phyloP scores from a whole-genome alignment of 1,140 invertebrate genomes.

The Drosophila parabipectinata region DNA sequence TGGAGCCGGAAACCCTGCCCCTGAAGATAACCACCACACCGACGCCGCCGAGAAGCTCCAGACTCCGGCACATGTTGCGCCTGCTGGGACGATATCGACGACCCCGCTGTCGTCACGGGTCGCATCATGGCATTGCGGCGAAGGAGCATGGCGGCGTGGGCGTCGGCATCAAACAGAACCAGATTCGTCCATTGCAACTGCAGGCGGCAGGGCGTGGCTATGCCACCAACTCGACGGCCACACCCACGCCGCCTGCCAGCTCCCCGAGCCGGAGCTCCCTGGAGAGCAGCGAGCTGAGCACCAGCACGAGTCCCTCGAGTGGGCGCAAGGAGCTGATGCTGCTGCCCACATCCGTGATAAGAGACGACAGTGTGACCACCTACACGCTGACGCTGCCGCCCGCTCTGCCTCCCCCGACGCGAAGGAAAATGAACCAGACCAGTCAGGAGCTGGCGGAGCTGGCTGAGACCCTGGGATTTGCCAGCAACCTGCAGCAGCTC shows the following conservation, averaged over 20 bases:
- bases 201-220: conserved; percentile 51
- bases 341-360: conserved; percentile 80
- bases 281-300: conserved; percentile 75
- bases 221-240: conserved; percentile 35
- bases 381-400: conserved; percentile 83
- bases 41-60: conserved; percentile 55
- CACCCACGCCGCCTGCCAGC: conserved; percentile 45
- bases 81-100: conserved; percentile 75
- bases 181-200: conserved; percentile 78
- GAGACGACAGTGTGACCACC: conserved; percentile 73
- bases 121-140: conserved; percentile 26
- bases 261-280: conserved; percentile 58
- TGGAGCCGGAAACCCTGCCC: conserved; percentile 40
- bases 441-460: conserved; percentile 84
- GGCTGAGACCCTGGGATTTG: conserved; percentile 84
- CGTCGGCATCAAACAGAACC: conserved; percentile 74
- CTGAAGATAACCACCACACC: conserved; percentile 36
- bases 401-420: conserved; percentile 84
- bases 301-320: conserved; percentile 70
- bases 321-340: conserved; percentile 66
- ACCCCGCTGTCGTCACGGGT: conserved; percentile 52
- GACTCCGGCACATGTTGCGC: conserved; percentile 78
- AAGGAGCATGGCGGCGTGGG: conserved; percentile 44
- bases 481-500: conserved; percentile 41
- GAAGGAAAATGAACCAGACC: conserved; percentile 84